phyloP scores from a whole-genome alignment of 1,140 invertebrate genomes.

The Halyomorpha halys region DNA sequence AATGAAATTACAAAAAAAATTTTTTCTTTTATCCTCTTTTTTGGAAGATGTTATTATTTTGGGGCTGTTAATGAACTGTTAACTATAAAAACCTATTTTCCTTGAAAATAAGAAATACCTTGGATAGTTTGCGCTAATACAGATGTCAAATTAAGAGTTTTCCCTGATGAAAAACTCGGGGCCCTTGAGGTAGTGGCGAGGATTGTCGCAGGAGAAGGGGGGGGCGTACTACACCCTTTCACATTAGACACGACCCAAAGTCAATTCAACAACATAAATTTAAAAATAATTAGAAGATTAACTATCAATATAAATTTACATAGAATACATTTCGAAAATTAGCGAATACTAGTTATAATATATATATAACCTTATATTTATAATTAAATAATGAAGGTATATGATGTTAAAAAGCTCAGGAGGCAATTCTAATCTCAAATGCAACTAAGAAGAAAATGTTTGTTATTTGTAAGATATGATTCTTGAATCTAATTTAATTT shows the following conservation, averaged over 20 bases:
- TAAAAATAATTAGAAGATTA: background rate
- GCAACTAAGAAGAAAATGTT: too few species aligned
- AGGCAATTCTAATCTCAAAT: too few species aligned
- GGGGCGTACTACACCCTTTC: slow-evolving; percentile 28
- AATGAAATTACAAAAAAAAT: background rate
- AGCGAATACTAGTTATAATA: too few species aligned
- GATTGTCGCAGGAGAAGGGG: slow-evolving; percentile 30
- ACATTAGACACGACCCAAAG: slow-evolving; percentile 12
- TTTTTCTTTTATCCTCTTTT: background rate
- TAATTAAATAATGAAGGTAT: too few species aligned
- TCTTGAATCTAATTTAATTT: too few species aligned
- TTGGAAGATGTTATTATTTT: slow-evolving; percentile 7
- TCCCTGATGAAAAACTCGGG: slow-evolving; percentile 25
- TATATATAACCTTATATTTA: too few species aligned
- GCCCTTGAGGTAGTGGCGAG: slow-evolving; percentile 27
- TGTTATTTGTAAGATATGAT: too few species aligned
- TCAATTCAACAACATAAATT: slow-evolving; percentile 5
- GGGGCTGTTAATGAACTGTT: slow-evolving; percentile 8
- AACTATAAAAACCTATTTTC: slow-evolving; percentile 6
- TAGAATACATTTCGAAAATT: too few species aligned
- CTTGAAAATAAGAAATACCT: slow-evolving; percentile 32
- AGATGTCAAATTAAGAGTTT: slow-evolving; percentile 36
- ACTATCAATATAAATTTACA: too few species aligned
- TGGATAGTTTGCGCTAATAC: slow-evolving; percentile 39
- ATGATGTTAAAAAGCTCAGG: too few species aligned